Conservation (phyloP, 1,140 invertebrate species). For the Notospermus geniculatus region DNA sequence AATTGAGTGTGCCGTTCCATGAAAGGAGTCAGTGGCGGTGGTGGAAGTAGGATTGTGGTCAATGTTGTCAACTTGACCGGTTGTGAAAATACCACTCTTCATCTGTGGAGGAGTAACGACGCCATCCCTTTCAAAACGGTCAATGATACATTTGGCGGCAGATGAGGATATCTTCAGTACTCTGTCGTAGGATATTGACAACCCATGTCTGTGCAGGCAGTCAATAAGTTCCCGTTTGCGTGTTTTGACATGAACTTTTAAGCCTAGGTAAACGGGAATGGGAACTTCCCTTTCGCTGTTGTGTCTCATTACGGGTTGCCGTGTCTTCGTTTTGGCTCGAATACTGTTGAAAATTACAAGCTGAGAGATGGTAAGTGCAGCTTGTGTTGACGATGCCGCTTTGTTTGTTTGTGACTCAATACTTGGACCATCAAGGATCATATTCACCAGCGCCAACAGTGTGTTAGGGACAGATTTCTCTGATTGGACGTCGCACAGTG, state of each 20-base stretch:
- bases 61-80: slow-evolving; percentile 27
- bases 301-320: no score
- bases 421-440: no score
- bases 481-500: no score
- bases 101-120: slow-evolving; percentile 8
- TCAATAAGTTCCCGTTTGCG: slow-evolving; percentile 18
- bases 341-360: no score
- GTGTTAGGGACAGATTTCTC: no score
- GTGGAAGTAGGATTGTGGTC: slow-evolving; percentile 32
- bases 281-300: no score
- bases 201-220: slow-evolving; percentile 18
- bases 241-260: slow-evolving; percentile 8
- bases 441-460: no score
- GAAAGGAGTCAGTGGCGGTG: slow-evolving; percentile 25
- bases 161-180: slow-evolving; percentile 21
- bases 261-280: no score
- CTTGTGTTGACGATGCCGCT: no score
- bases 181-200: slow-evolving; percentile 24
- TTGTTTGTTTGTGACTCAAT: no score
- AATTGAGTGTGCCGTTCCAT: slow-evolving; percentile 31
- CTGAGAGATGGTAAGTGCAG: no score
- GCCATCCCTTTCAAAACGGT: slow-evolving; percentile 17
- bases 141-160: slow-evolving; percentile 6
- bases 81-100: slow-evolving; percentile 20
- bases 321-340: no score